These are phyloP conservation scores for Epinotia ramella DNA, from an alignment of 2,888 invertebrate species.

Conservation along the genomic window DNA sequence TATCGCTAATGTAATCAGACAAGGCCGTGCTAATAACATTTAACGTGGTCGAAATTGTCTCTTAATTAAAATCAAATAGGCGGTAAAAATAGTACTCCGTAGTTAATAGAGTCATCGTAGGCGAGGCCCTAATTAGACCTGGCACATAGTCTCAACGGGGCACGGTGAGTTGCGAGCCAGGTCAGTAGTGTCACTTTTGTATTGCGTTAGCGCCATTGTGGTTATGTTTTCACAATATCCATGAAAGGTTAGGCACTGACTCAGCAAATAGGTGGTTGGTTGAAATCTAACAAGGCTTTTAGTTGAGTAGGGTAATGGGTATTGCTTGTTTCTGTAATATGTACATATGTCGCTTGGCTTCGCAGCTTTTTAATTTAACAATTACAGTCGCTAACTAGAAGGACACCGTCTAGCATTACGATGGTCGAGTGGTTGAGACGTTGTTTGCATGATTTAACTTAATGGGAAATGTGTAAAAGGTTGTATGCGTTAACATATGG, in stretches of 20 bases:
- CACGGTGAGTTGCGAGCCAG: constrained; percentile 42
- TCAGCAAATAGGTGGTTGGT: neutral
- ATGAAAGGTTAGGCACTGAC: constrained; percentile 27
- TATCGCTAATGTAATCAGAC: constrained; percentile 8
- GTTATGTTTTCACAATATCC: constrained; percentile 15
- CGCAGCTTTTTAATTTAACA: neutral
- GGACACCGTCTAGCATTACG: no score
- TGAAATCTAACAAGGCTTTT: neutral
- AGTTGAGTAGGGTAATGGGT: neutral
- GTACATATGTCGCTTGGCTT: neutral
- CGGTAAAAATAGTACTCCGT: constrained; percentile 58
- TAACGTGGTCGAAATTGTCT: constrained; percentile 53
- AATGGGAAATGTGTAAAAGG: no score
- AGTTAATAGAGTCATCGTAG: constrained; percentile 56
- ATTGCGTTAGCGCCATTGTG: constrained; percentile 1
- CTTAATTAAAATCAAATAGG: constrained; percentile 63
- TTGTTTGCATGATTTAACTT: neutral
- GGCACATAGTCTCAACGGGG: constrained; percentile 52
- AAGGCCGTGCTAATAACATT: constrained; percentile 43
- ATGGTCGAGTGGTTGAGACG: neutral
- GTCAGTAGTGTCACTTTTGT: constrained; percentile 20
- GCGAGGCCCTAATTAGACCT: constrained; percentile 70
- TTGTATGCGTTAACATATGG: neutral
- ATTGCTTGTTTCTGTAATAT: neutral
- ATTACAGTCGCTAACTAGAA: no score